phyloP scores from a whole-genome alignment of 2,113 vertebrate species.

The Mormyrus iriodes region DNA sequence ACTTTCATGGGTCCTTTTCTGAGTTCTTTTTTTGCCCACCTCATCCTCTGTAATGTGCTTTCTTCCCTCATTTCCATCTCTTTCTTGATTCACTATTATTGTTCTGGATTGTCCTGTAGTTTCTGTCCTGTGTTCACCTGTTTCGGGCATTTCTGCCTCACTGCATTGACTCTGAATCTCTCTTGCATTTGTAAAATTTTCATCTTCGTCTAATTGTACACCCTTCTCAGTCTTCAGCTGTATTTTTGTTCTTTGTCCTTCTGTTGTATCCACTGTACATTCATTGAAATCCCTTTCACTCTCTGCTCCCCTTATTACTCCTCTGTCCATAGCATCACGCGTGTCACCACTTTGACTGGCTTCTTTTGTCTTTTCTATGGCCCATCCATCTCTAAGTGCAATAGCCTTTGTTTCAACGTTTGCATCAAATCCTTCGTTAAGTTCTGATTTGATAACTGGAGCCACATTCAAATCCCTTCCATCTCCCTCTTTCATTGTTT shows the following conservation, averaged over 20 bases:
- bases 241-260: neutral
- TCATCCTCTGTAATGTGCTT: neutral
- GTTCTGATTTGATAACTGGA: neutral
- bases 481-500: neutral
- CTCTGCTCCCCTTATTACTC: neutral
- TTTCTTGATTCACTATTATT: neutral
- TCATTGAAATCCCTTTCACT: neutral
- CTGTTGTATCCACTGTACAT: neutral
- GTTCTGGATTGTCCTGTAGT: neutral
- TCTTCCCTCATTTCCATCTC: neutral
- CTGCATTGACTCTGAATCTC: neutral
- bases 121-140: neutral
- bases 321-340: neutral
- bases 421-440: neutral
- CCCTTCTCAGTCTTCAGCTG: neutral
- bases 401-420: constrained; percentile 16
- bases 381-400: constrained; percentile 15
- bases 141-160: neutral
- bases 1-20: neutral
- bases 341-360: neutral
- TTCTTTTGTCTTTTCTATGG: neutral
- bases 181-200: constrained; percentile 15
- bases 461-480: neutral
- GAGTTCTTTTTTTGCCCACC: neutral
- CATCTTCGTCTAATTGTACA: neutral